phyloP scores from a whole-genome alignment of 2,888 invertebrate species.

The Ganaspis brasiliensis region DNA sequence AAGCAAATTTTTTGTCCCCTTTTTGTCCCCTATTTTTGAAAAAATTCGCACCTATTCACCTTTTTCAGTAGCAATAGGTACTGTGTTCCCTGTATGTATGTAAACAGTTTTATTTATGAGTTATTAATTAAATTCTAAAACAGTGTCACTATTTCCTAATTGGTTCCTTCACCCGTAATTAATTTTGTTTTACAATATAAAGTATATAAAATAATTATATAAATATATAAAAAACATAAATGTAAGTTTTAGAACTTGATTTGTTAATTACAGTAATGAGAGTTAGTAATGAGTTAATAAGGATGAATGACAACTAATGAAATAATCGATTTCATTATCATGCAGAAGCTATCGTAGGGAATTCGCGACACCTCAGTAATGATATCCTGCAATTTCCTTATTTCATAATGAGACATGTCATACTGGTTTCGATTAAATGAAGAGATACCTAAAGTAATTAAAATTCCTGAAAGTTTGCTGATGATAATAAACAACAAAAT shows the following conservation, averaged over 20 bases:
- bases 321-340: conserved; percentile 31
- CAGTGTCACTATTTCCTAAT: too few relatives aligned
- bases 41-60: too few relatives aligned
- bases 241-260: neutral
- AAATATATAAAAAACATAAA: too few relatives aligned
- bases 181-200: too few relatives aligned
- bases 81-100: too few relatives aligned
- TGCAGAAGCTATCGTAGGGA: conserved; percentile 3
- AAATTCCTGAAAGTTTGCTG: neutral
- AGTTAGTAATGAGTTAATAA: neutral
- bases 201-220: too few relatives aligned
- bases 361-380: conserved; percentile 23
- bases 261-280: neutral
- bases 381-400: conserved; percentile 12
- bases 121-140: too few relatives aligned
- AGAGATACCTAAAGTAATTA: neutral
- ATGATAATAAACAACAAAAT: neutral
- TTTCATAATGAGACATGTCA: conserved; percentile 15
- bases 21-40: too few relatives aligned
- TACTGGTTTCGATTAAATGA: conserved; percentile 3
- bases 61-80: too few relatives aligned
- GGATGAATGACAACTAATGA: neutral
- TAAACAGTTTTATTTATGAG: too few relatives aligned
- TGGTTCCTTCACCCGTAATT: too few relatives aligned
- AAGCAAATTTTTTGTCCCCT: too few relatives aligned